Evolutionary conservation across 2,113 vertebrate species (phyloP).

Genomic region (Alethe diademata): DNA sequence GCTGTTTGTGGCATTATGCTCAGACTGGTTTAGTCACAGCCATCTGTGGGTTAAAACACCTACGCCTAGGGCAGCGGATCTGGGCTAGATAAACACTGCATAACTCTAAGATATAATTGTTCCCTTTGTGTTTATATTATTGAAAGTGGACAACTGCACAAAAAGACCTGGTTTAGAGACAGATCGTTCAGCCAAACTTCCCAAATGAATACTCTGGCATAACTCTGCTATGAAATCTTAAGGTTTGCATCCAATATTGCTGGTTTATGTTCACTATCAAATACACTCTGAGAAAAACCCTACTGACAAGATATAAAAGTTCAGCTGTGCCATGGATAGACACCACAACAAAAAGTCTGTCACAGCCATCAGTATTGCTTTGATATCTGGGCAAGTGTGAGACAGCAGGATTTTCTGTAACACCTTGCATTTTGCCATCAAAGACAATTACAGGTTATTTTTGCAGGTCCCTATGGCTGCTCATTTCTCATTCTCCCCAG

Average conservation of each 20-base stretch:
- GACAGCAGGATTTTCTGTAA: neutral
- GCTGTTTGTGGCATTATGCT: neutral
- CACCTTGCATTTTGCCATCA: neutral
- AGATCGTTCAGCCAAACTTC: neutral
- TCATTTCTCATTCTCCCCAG: neutral
- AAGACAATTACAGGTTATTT: neutral
- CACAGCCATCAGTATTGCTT: neutral
- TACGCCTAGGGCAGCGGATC: neutral
- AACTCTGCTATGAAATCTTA: neutral
- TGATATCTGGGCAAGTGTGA: neutral
- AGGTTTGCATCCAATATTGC: neutral
- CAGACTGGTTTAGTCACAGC: neutral
- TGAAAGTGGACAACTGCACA: neutral
- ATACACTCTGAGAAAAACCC: neutral
- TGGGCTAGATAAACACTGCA: neutral
- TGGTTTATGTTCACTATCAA: neutral
- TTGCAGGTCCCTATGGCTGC: neutral
- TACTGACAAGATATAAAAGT: neutral
- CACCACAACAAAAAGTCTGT: neutral
- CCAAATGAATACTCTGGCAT: neutral
- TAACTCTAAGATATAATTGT: neutral
- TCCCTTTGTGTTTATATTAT: neutral
- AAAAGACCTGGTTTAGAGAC: conserved; percentile 1
- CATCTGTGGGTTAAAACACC: neutral
- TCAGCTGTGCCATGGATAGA: neutral